Percentiles rank a stretch among this genome's conserved stretches.
These are phyloP conservation scores for Halocaridina rubra DNA, from an alignment of 2,888 invertebrate species.

Conservation along the genomic window DNA sequence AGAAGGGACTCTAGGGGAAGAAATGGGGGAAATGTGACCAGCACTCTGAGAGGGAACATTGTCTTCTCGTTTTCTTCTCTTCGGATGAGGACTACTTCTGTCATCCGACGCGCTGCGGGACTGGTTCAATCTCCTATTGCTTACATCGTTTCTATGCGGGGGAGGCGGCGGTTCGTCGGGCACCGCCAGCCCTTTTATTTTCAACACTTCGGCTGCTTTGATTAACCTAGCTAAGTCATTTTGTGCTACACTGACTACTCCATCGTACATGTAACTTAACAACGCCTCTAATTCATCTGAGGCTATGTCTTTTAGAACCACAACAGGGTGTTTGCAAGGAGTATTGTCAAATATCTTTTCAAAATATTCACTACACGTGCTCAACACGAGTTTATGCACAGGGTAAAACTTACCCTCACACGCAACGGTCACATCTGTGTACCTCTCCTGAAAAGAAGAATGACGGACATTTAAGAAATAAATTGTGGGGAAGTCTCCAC, in stretches of 20 bases:
- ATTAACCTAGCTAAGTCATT: slow-evolving; percentile 56
- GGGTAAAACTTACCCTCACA: slow-evolving; percentile 62
- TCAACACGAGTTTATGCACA: slow-evolving; percentile 58
- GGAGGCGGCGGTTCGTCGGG: slow-evolving; percentile 50
- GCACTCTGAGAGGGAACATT: background rate
- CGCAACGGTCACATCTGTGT: slow-evolving; percentile 61
- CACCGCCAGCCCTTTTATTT: slow-evolving; percentile 60
- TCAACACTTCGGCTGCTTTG: slow-evolving; percentile 60
- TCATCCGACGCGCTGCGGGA: slow-evolving; percentile 22
- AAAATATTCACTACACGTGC: slow-evolving; percentile 62
- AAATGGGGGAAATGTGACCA: background rate
- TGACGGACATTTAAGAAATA: background rate
- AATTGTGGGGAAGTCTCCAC: too few relatives aligned
- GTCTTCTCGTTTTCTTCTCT: slow-evolving; percentile 42
- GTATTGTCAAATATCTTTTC: slow-evolving; percentile 61
- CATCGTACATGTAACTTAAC: slow-evolving; percentile 62
- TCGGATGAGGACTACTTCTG: slow-evolving; percentile 51
- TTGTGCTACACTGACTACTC: slow-evolving; percentile 62
- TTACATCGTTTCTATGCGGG: slow-evolving; percentile 9
- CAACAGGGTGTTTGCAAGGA: slow-evolving; percentile 62
- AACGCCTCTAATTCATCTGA: slow-evolving; percentile 58
- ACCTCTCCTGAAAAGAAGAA: slow-evolving; percentile 45
- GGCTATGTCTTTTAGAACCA: slow-evolving; percentile 59
- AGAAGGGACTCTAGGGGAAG: slow-evolving; percentile 16
- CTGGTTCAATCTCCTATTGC: slow-evolving; percentile 2